phyloP scores from a whole-genome alignment of 2,888 invertebrate genomes.

The Pyrgus malvae region DNA sequence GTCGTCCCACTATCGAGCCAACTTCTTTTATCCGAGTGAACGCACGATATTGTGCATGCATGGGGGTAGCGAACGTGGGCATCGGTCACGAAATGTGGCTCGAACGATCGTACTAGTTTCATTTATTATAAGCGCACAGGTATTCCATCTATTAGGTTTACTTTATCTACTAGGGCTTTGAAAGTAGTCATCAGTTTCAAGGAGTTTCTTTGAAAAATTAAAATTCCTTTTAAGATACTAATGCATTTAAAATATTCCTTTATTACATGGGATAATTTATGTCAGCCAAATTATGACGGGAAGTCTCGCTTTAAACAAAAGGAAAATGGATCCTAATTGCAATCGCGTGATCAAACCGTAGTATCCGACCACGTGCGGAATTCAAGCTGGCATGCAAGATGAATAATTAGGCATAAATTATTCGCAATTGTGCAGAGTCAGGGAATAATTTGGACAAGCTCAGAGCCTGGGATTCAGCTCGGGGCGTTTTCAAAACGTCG shows the following conservation, averaged over 20 bases:
- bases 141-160: no score
- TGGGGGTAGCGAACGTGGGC: conserved; percentile 26
- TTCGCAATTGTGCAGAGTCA: conserved; percentile 29
- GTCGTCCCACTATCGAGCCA: conserved; percentile 35
- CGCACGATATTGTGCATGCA: conserved; percentile 22
- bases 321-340: conserved; percentile 23
- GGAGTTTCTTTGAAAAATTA: no score
- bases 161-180: no score
- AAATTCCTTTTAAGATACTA: no score
- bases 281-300: conserved; percentile 13
- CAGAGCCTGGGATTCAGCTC: conserved; percentile 25
- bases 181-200: no score
- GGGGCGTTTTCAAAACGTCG: conserved; percentile 35
- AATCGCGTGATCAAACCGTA: conserved; percentile 24
- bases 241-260: background rate
- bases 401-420: conserved; percentile 33
- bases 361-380: conserved; percentile 29
- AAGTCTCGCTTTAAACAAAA: conserved; percentile 12
- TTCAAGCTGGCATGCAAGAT: conserved; percentile 32
- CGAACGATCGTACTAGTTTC: background rate
- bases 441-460: conserved; percentile 27
- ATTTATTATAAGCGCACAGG: no score
- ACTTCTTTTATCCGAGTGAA: conserved; percentile 22
- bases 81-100: conserved; percentile 11
- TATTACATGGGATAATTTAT: background rate